Percentiles rank a stretch among this genome's conserved stretches.
phyloP scores from a whole-genome alignment of 2,888 invertebrate genomes.

The Atrina japonica region DNA sequence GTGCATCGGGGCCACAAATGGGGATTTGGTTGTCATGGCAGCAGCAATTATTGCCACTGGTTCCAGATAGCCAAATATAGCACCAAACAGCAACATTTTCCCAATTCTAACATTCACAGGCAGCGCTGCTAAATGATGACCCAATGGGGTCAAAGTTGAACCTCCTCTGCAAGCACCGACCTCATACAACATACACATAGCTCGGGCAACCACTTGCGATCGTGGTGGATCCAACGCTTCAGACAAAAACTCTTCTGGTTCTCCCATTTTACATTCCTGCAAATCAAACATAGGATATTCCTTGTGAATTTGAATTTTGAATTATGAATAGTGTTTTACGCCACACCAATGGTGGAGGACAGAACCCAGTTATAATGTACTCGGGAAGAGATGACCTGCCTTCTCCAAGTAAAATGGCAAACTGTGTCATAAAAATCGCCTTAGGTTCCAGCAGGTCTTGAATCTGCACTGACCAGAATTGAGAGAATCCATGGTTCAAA shows the following conservation, averaged over 20 bases:
- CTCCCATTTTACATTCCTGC: conserved; percentile 77
- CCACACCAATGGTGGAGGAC: too few relatives aligned
- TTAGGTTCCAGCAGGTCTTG: too few relatives aligned
- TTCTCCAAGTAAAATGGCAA: too few relatives aligned
- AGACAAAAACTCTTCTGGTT: conserved; percentile 71
- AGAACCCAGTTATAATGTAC: too few relatives aligned
- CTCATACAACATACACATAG: conserved; percentile 73
- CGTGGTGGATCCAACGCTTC: conserved; percentile 76
- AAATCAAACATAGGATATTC: conserved; percentile 7
- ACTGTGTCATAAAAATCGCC: too few relatives aligned
- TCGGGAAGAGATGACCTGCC: too few relatives aligned
- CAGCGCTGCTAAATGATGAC: conserved; percentile 76
- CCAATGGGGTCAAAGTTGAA: conserved; percentile 74
- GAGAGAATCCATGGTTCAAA: too few relatives aligned
- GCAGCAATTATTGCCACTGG: conserved; percentile 78
- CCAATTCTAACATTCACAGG: conserved; percentile 79
- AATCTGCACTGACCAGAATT: too few relatives aligned
- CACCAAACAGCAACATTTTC: conserved; percentile 77
- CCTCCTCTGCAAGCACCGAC: conserved; percentile 76
- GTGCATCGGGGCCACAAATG: conserved; percentile 75
- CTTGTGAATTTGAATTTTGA: too few relatives aligned
- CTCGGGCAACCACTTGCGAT: conserved; percentile 63
- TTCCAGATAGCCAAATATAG: conserved; percentile 77
- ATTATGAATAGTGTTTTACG: too few relatives aligned
- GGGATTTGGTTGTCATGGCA: conserved; percentile 78